Conservation (phyloP, 2,797 vertebrate species). For the Clarias platycephalus region DNA sequence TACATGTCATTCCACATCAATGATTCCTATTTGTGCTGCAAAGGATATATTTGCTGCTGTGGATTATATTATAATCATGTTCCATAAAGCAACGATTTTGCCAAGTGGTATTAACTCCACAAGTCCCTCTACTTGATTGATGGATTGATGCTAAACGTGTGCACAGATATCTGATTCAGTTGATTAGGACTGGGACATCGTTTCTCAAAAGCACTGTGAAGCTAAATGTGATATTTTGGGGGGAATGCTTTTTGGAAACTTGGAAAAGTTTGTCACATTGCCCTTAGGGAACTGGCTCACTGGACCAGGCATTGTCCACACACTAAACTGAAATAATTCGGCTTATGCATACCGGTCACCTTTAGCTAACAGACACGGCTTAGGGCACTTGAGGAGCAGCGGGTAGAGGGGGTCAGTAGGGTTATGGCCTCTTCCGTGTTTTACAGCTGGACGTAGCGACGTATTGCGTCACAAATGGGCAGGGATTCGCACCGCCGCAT, state of each 20-base stretch:
- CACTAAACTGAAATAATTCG: background rate
- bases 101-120: background rate
- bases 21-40: background rate
- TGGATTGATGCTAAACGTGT: background rate
- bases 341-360: background rate
- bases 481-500: constrained; percentile 71
- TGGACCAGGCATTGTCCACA: background rate
- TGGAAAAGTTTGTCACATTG: background rate
- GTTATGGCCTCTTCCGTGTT: constrained; percentile 61
- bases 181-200: background rate
- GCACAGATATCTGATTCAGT: background rate
- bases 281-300: background rate
- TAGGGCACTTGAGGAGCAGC: background rate
- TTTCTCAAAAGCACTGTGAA: background rate
- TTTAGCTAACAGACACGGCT: background rate
- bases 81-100: background rate
- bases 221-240: background rate
- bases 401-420: constrained; percentile 7
- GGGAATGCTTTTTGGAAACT: background rate
- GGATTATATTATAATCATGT: background rate
- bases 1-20: background rate
- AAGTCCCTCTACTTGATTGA: background rate
- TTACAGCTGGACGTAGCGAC: constrained; percentile 54
- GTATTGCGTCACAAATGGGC: constrained; percentile 53
- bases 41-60: background rate